Evolutionary conservation across 2,888 invertebrate genomes (phyloP).

Genomic region (Drosophila cognata): DNA sequence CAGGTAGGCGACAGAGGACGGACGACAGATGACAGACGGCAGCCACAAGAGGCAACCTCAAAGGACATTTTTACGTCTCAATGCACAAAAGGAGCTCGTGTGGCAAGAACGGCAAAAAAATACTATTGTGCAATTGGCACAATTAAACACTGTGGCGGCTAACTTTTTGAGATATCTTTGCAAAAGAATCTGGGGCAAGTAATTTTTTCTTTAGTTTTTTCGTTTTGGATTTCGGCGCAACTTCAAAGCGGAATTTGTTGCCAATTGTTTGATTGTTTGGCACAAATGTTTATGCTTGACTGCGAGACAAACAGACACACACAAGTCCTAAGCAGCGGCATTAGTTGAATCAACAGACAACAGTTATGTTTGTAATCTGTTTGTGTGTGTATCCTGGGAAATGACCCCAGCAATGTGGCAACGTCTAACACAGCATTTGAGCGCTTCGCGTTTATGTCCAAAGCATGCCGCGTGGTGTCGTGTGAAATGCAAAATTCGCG

Average conservation of each 20-base stretch:
- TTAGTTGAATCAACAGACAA: constrained; percentile 47
- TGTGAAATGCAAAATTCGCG: constrained; percentile 71
- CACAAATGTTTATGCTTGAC: constrained; percentile 79
- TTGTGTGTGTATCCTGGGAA: constrained; percentile 1
- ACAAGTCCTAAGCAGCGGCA: constrained; percentile 32
- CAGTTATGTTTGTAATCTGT: neutral
- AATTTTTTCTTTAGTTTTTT: constrained; percentile 28
- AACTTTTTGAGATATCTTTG: constrained; percentile 52
- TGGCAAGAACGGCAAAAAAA: constrained; percentile 1
- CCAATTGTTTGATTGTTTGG: constrained; percentile 79
- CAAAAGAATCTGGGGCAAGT: constrained; percentile 41
- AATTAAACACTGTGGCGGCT: constrained; percentile 64
- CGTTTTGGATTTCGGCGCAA: constrained; percentile 26
- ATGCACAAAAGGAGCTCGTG: constrained; percentile 60
- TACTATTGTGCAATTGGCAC: constrained; percentile 76
- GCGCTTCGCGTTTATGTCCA: neutral
- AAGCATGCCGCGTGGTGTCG: constrained; percentile 33
- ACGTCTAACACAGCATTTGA: neutral
- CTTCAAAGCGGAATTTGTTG: constrained; percentile 62
- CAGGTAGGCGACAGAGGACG: constrained; percentile 13
- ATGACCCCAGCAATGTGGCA: constrained; percentile 37
- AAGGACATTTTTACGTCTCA: constrained; percentile 74
- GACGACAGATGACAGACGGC: neutral
- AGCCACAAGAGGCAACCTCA: constrained; percentile 58
- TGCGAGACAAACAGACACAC: constrained; percentile 58